Conservation (phyloP, 92 coral and sea anemone species). For the Zoanthus sociatus region DNA sequence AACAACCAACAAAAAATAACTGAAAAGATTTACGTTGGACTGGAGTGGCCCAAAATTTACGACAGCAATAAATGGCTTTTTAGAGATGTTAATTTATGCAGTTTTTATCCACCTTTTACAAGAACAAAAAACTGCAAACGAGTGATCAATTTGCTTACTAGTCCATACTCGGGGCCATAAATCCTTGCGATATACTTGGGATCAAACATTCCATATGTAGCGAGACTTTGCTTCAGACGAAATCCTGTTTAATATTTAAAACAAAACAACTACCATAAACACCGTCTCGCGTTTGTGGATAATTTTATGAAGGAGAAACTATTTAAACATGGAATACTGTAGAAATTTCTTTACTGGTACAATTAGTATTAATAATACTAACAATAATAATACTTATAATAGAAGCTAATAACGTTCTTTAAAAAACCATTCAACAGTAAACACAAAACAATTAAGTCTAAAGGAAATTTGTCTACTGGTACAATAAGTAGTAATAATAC, state of each 20-base stretch:
- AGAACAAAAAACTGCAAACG: slow-evolving; percentile 34
- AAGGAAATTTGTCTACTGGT: too few relatives aligned
- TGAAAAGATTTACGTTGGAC: slow-evolving; percentile 1
- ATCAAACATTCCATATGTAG: slow-evolving; percentile 50
- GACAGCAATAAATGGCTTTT: slow-evolving; percentile 29
- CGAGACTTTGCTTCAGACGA: slow-evolving; percentile 53
- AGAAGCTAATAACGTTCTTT: too few relatives aligned
- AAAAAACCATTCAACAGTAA: too few relatives aligned
- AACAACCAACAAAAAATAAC: background rate
- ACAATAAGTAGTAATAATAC: too few relatives aligned
- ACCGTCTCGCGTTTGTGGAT: background rate
- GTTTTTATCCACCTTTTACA: slow-evolving; percentile 36
- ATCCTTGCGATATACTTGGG: slow-evolving; percentile 53
- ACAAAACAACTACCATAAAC: slow-evolving; percentile 31
- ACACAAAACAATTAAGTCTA: too few relatives aligned
- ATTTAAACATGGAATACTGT: too few relatives aligned
- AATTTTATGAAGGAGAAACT: too few relatives aligned
- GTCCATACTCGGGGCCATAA: slow-evolving; percentile 52
- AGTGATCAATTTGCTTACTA: slow-evolving; percentile 54
- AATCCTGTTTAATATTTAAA: slow-evolving; percentile 49
- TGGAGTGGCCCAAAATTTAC: slow-evolving; percentile 24
- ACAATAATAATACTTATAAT: too few relatives aligned
- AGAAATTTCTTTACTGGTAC: too few relatives aligned
- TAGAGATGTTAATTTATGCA: slow-evolving; percentile 38
- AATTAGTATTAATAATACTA: too few relatives aligned